Evolutionary conservation across 2,888 invertebrate species (phyloP), one percentile per base, ranked within the genome.

Genomic region (Pseudolycoriella hygida): DNA sequence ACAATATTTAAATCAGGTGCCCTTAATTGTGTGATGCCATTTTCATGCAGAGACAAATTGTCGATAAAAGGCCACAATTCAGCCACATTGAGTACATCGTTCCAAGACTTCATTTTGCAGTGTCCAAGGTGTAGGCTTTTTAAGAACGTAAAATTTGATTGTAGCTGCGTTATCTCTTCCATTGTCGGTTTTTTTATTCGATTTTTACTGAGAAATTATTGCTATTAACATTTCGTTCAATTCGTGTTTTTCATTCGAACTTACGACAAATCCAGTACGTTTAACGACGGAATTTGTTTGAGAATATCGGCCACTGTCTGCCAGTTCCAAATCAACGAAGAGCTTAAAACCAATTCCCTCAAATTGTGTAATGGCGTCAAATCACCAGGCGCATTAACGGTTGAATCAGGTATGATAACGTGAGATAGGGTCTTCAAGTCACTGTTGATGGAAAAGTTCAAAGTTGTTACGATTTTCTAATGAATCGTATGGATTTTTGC

Each of bases 71-170:
- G 80, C 73, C 85, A 89, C 56, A 88, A 71, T 40, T 66, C 61
- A 1, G 80, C 74, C 37, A 83, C 72, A 12, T 68, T 66, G 38
- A 76, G 61, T 1, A 90, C 66, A 55, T 85, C 75, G 1, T 67
- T 55, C 90, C 92, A 92, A 42, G 73, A 71, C 0, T 47, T 56
- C 53, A 85, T 77, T 46, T 82, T 79, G 54, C 79, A 79, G 1
- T 58, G 57, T 1, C 62, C 51, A 32, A 65, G 55, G 51, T 62
- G 63, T 4, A 65, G 58, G 47, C 57, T 57, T 43, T 60, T 57
- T 31, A 65, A 49, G 17, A 64, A 55, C 2, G 55, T 53, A 50
- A 65, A 65, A 20, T 56, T 50, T 2, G 59, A 55, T 48, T 59
- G 57, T 47, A 64, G 53, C 42, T 69, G 61, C 17, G 66, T 56